Evolutionary conservation across 2,113 vertebrate genomes (phyloP).

Genomic region (Alligator sinensis): DNA sequence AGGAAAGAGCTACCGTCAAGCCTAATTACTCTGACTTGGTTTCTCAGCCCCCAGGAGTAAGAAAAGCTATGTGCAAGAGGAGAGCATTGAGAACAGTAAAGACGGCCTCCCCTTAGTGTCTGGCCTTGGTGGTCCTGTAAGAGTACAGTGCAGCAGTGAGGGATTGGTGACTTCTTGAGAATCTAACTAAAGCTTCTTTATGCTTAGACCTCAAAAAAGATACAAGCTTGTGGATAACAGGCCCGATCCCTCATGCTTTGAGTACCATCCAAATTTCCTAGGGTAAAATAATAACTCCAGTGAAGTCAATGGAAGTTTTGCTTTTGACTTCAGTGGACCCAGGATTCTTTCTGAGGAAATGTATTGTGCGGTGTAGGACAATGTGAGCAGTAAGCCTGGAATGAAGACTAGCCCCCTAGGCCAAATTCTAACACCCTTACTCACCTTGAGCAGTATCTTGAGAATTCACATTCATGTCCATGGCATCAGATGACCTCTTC

Average conservation of each 20-base stretch:
- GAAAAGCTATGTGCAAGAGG: not conserved
- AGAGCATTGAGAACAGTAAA: too few relatives aligned
- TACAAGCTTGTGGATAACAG: not conserved
- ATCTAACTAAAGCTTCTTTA: not conserved
- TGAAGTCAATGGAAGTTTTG: not conserved
- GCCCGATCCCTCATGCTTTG: not conserved
- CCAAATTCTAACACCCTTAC: not conserved
- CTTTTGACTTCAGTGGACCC: not conserved
- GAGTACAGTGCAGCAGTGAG: not conserved
- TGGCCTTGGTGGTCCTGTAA: not conserved
- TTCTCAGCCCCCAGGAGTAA: not conserved
- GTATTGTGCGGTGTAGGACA: not conserved
- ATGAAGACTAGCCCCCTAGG: not conserved
- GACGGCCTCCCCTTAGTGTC: not conserved
- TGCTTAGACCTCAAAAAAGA: not conserved
- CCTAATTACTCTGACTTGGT: not conserved
- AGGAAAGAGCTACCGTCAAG: not conserved
- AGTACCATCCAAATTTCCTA: not conserved
- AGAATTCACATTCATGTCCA: not conserved
- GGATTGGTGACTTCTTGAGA: not conserved
- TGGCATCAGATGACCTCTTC: not conserved
- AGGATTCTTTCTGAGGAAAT: not conserved
- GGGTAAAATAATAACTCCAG: not conserved
- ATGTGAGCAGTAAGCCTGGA: not conserved
- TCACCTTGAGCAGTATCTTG: not conserved